Evolutionary conservation across 1,140 invertebrate genomes (phyloP).

Genomic region (Himalopsyche phryganea): DNA sequence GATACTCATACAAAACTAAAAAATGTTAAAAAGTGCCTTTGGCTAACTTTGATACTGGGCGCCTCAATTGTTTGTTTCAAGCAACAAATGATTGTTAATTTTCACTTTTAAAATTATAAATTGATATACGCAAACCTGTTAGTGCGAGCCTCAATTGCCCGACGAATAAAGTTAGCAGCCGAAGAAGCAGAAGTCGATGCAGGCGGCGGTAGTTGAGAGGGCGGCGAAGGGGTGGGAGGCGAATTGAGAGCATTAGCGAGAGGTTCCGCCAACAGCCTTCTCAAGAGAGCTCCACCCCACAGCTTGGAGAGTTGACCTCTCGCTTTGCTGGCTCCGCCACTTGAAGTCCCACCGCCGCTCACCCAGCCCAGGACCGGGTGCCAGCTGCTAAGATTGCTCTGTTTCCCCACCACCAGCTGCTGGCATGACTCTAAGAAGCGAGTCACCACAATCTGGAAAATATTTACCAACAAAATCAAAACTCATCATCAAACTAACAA

Average conservation of each 20-base stretch:
- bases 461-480: no score
- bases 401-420: slow-evolving; percentile 79
- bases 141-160: slow-evolving; percentile 52
- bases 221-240: slow-evolving; percentile 25
- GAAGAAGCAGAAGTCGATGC: slow-evolving; percentile 36
- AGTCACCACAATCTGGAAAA: slow-evolving; percentile 69
- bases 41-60: no score
- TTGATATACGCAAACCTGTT: slow-evolving; percentile 42
- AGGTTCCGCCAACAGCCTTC: slow-evolving; percentile 43
- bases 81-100: no score
- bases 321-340: slow-evolving; percentile 79
- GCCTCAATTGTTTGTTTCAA: no score
- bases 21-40: no score
- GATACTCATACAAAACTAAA: no score
- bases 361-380: slow-evolving; percentile 98
- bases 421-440: slow-evolving; percentile 80
- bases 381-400: slow-evolving; percentile 91
- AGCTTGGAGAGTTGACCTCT: slow-evolving; percentile 79
- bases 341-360: slow-evolving; percentile 78
- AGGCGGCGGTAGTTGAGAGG: slow-evolving; percentile 4
- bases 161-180: slow-evolving; percentile 46
- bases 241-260: slow-evolving; percentile 46
- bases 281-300: slow-evolving; percentile 67
- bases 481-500: no score
- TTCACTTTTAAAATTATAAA: no score